A percentile compares a stretch with the other conserved stretches of the same genome.
Evolutionary conservation across 2,113 vertebrate species (phyloP).

Genomic region (Oostethus manadensis): DNA sequence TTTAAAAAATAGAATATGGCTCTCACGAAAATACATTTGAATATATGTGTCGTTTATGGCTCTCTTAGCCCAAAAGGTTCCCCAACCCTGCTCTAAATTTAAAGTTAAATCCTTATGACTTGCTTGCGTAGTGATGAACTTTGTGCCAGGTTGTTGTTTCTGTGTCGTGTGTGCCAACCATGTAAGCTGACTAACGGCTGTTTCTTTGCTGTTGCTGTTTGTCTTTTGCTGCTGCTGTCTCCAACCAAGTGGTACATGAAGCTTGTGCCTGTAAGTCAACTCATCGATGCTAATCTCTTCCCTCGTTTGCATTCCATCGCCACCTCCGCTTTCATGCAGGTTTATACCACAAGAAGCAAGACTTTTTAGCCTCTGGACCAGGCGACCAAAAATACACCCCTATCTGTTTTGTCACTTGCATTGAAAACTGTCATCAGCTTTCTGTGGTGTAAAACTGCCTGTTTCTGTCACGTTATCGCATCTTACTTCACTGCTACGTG

Average conservation of each 20-base stretch:
- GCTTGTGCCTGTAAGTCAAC: constrained; percentile 98
- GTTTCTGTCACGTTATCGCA: constrained; percentile 6
- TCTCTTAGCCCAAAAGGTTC: too few relatives aligned
- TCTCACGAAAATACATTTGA: too few relatives aligned
- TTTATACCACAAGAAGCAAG: background rate
- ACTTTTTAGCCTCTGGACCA: background rate
- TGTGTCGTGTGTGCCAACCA: constrained; percentile 39
- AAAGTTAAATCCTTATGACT: too few relatives aligned
- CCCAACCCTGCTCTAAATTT: too few relatives aligned
- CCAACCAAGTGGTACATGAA: constrained; percentile 99
- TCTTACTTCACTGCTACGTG: constrained; percentile 2
- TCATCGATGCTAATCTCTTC: constrained; percentile 41
- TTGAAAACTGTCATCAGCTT: background rate
- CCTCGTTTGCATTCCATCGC: constrained; percentile 36
- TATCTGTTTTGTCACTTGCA: too few relatives aligned
- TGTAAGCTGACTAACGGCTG: constrained; percentile 48
- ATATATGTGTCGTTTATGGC: too few relatives aligned
- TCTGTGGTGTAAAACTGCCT: background rate
- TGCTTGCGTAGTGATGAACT: too few relatives aligned
- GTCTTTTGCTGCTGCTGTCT: constrained; percentile 76
- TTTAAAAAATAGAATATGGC: too few relatives aligned
- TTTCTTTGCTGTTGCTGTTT: constrained; percentile 56
- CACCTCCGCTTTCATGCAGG: background rate
- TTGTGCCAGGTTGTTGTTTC: background rate
- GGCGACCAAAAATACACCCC: background rate